phyloP scores from a whole-genome alignment of 2,113 vertebrate genomes.

The Aegotheles bennettii region DNA sequence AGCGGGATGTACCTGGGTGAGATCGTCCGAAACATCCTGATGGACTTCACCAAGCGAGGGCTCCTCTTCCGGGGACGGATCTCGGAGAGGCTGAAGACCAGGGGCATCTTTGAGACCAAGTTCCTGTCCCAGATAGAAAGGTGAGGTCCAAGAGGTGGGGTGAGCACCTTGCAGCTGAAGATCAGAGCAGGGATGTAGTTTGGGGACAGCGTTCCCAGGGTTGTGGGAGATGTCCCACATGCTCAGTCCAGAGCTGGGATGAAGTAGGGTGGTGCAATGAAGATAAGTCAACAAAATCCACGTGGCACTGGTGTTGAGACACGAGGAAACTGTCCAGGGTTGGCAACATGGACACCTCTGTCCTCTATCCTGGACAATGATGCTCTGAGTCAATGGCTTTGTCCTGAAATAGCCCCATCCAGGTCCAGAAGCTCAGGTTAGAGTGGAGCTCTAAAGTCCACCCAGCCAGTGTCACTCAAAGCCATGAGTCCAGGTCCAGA shows the following conservation, averaged over 20 bases:
- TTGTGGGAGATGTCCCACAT: background rate
- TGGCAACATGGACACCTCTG: background rate
- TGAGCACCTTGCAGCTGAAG: background rate
- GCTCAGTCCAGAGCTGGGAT: background rate
- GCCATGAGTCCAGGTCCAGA: rapidly evolving
- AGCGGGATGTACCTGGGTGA: slow-evolving; percentile 98
- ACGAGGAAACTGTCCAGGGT: background rate
- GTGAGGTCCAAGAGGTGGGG: slow-evolving; percentile 49
- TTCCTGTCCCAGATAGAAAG: slow-evolving; percentile 97
- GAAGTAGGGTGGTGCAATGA: background rate
- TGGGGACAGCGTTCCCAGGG: background rate
- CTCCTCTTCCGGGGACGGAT: slow-evolving; percentile 92
- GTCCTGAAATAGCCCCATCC: background rate
- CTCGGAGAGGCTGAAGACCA: slow-evolving; percentile 90
- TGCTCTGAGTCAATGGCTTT: background rate
- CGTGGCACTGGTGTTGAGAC: background rate
- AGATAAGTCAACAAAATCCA: background rate
- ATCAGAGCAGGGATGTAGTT: background rate
- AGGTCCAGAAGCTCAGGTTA: background rate
- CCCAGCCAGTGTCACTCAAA: too few relatives aligned
- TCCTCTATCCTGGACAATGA: background rate
- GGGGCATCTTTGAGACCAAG: slow-evolving; percentile 94
- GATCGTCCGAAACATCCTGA: slow-evolving; percentile 90
- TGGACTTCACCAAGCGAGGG: slow-evolving; percentile 88
- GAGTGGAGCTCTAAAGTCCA: too few relatives aligned